phyloP scores from a whole-genome alignment of 2,888 invertebrate species.

The Halictus quadricinctus region DNA sequence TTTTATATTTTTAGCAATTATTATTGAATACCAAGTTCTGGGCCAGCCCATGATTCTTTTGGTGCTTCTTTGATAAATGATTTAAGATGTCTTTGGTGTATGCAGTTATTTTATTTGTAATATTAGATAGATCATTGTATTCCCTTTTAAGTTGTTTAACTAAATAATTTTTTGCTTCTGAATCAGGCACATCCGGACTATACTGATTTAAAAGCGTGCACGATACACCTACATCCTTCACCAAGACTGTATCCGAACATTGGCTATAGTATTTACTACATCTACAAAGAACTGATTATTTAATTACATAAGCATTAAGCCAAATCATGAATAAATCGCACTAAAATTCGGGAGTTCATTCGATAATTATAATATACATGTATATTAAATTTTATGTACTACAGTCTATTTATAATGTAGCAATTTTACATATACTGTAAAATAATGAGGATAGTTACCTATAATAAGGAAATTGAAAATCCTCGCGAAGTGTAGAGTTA shows the following conservation, averaged over 20 bases:
- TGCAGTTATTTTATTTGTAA: constrained; percentile 68
- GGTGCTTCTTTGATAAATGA: constrained; percentile 54
- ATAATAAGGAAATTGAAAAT: constrained; percentile 69
- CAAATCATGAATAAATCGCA: background rate
- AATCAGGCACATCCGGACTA: constrained; percentile 20
- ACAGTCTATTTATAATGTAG: background rate
- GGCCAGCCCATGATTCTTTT: constrained; percentile 34
- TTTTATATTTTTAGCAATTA: background rate
- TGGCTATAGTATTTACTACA: constrained; percentile 56
- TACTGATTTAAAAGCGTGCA: constrained; percentile 61
- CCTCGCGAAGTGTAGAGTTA: constrained; percentile 41
- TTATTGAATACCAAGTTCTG: constrained; percentile 40
- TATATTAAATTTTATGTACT: background rate
- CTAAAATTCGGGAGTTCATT: background rate
- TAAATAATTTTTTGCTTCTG: constrained; percentile 59
- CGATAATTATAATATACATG: background rate
- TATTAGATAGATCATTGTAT: constrained; percentile 68
- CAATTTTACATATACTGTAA: background rate
- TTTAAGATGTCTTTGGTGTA: constrained; percentile 71
- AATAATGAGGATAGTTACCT: constrained; percentile 57
- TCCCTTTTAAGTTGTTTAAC: constrained; percentile 66
- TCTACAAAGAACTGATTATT: constrained; percentile 21
- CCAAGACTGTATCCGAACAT: constrained; percentile 65
- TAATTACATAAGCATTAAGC: background rate
- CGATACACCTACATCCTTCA: constrained; percentile 71